Evolutionary conservation across 2,888 invertebrate species (phyloP).

Genomic region (Bruchidius siliquastri): DNA sequence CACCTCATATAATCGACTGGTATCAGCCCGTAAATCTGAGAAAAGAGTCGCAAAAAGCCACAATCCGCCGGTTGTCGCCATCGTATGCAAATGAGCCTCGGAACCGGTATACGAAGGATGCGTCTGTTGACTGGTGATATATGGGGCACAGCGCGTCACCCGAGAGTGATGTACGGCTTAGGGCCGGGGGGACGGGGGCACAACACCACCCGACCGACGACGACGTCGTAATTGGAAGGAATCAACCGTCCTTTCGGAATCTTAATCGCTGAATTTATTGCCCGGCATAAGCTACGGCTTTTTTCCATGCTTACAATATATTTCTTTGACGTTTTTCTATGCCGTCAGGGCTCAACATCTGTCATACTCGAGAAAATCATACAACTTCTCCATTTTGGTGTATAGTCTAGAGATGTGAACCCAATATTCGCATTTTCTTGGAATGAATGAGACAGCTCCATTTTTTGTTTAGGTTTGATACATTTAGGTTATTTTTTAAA

Average conservation of each 20-base stretch:
- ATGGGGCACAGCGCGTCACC: not conserved
- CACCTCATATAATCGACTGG: not conserved
- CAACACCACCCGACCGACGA: not conserved
- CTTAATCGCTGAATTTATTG: not conserved
- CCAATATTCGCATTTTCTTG: too few relatives aligned
- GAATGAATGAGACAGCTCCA: too few relatives aligned
- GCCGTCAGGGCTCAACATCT: not conserved
- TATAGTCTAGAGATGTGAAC: too few relatives aligned
- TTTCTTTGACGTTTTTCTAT: not conserved
- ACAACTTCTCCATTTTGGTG: too few relatives aligned
- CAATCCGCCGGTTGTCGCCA: not conserved
- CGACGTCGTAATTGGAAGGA: not conserved
- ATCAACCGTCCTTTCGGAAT: not conserved
- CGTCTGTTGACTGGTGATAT: not conserved
- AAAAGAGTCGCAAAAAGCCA: not conserved
- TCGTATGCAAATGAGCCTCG: not conserved
- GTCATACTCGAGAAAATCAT: not conserved
- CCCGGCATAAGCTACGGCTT: not conserved
- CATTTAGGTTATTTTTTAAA: too few relatives aligned
- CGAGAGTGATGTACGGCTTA: slow-evolving; percentile 1
- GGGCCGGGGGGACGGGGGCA: not conserved
- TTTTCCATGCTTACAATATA: not conserved
- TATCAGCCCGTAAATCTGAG: not conserved
- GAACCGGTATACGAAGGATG: not conserved
- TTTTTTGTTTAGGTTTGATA: too few relatives aligned